Conservation (phyloP, 2,888 invertebrate genomes). For the Dinocampus coccinellae region DNA sequence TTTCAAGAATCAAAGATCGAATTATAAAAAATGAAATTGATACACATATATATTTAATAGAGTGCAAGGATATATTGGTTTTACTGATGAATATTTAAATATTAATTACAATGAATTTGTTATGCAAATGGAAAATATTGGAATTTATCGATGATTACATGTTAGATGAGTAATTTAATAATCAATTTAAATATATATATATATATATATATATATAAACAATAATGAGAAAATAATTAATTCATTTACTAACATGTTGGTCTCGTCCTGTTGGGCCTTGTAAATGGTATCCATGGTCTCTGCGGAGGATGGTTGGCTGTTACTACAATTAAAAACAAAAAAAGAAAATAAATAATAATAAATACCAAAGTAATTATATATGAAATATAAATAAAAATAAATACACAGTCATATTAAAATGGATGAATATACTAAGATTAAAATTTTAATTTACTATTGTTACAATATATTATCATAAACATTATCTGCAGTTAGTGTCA, state of each 20-base stretch:
- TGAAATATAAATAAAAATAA: background rate
- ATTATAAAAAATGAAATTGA: background rate
- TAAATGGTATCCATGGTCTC: slow-evolving; percentile 94
- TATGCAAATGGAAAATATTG: background rate
- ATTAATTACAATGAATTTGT: background rate
- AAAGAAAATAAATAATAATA: background rate
- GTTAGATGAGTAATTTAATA: background rate
- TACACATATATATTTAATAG: background rate
- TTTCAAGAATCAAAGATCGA: background rate
- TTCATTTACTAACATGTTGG: slow-evolving; percentile 87
- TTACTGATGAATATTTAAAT: background rate
- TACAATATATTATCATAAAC: background rate
- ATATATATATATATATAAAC: background rate
- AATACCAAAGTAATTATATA: background rate
- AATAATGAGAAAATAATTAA: background rate
- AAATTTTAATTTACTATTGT: too few species aligned
- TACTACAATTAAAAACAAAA: slow-evolving; percentile 76
- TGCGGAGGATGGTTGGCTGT: slow-evolving; percentile 91
- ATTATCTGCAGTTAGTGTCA: background rate
- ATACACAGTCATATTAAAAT: too few species aligned
- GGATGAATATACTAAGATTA: too few species aligned
- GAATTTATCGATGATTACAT: background rate
- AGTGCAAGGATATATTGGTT: background rate
- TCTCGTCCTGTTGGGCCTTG: slow-evolving; percentile 88
- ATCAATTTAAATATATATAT: background rate